Conservation (phyloP, 2,888 invertebrate genomes). For the Melanostoma scalare region DNA sequence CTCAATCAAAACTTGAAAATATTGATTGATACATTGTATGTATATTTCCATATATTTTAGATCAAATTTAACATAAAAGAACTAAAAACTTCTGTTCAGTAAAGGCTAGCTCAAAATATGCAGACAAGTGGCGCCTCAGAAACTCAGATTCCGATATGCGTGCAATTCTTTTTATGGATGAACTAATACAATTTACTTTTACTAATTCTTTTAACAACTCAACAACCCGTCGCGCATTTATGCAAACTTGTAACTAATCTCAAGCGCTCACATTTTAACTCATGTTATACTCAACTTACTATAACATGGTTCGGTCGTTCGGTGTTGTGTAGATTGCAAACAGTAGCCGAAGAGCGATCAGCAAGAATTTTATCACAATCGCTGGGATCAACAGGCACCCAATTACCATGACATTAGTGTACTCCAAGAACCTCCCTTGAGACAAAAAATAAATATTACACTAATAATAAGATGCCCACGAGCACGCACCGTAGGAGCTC, state of each 20-base stretch:
- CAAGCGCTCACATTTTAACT: slow-evolving; percentile 41
- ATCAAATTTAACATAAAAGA: no score
- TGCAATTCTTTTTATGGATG: no score
- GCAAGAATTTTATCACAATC: slow-evolving; percentile 51
- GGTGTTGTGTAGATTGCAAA: slow-evolving; percentile 33
- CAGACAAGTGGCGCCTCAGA: no score
- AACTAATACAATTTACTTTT: no score
- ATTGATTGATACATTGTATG: no score
- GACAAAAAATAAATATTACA: slow-evolving; percentile 19
- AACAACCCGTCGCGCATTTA: slow-evolving; percentile 46
- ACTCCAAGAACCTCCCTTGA: background rate
- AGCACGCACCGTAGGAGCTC: slow-evolving; percentile 38
- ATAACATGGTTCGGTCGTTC: slow-evolving; percentile 33
- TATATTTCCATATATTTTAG: no score
- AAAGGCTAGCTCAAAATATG: no score
- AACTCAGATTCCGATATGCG: no score
- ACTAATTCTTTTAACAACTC: background rate
- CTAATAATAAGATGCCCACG: slow-evolving; percentile 7
- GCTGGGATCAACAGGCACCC: slow-evolving; percentile 58
- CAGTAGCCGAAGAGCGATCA: slow-evolving; percentile 53
- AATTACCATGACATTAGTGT: slow-evolving; percentile 60
- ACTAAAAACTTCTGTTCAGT: no score
- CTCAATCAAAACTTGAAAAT: no score
- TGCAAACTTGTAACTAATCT: slow-evolving; percentile 39
- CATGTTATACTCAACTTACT: slow-evolving; percentile 50